Evolutionary conservation across 2,797 vertebrate genomes (phyloP).

Genomic region (Crenuchus spilurus): DNA sequence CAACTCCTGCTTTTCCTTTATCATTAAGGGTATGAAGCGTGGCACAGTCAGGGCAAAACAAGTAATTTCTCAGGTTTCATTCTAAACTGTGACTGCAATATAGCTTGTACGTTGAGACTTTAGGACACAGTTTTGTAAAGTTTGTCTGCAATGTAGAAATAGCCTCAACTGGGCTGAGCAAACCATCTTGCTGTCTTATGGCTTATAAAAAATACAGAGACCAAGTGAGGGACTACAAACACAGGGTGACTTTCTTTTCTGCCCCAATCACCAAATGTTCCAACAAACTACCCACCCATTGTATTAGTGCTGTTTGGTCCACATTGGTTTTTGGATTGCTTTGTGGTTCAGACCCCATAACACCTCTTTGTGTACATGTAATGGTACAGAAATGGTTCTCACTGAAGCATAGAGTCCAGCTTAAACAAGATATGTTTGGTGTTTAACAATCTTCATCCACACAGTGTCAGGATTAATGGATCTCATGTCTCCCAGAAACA

Average conservation of each 20-base stretch:
- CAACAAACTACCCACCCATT: neutral
- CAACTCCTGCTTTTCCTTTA: constrained; percentile 25
- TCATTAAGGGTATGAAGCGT: neutral
- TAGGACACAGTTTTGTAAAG: neutral
- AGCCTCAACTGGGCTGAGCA: neutral
- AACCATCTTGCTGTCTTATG: neutral
- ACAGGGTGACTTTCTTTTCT: neutral
- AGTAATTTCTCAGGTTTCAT: constrained; percentile 17
- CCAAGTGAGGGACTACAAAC: neutral
- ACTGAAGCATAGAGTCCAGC: neutral
- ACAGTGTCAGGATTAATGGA: neutral
- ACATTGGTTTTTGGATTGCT: neutral
- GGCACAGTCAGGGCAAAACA: constrained; percentile 19
- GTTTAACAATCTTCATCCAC: neutral
- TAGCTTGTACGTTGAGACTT: constrained; percentile 16
- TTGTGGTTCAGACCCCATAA: no score
- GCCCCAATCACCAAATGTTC: neutral
- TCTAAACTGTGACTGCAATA: constrained; percentile 24
- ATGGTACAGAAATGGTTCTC: neutral
- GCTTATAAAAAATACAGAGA: neutral
- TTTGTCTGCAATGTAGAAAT: neutral
- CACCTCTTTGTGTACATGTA: neutral
- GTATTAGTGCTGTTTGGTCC: neutral
- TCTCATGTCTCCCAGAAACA: neutral
- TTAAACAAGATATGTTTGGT: neutral